phyloP scores from a whole-genome alignment of 2,113 vertebrate genomes.

The Erythrocercus mccallii region DNA sequence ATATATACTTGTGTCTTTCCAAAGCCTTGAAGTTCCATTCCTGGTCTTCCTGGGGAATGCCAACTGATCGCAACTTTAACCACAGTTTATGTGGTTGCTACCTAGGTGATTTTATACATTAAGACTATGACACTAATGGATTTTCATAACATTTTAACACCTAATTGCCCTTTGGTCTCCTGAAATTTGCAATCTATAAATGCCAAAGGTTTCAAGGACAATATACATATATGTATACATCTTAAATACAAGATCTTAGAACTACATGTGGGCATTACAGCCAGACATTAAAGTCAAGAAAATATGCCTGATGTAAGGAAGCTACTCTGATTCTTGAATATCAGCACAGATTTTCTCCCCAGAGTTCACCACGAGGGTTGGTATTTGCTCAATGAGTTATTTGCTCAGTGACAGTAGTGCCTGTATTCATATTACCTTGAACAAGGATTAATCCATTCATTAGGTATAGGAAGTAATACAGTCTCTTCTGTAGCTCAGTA shows the following conservation, averaged over 20 bases:
- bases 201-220: neutral
- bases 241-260: neutral
- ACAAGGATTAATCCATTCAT: neutral
- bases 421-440: neutral
- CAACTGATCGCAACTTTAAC: neutral
- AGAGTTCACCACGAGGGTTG: neutral
- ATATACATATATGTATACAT: neutral
- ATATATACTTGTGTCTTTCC: neutral
- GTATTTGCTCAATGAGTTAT: neutral
- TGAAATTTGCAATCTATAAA: neutral
- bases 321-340: neutral
- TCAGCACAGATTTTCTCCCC: neutral
- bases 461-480: slow-evolving; percentile 14
- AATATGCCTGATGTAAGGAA: neutral
- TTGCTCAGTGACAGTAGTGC: neutral
- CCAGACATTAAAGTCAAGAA: neutral
- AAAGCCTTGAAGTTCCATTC: neutral
- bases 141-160: neutral
- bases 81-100: neutral
- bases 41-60: neutral
- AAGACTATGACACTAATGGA: neutral
- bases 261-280: neutral
- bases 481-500: neutral
- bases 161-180: neutral
- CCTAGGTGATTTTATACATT: neutral